Base-by-base conservation (phyloP, 2,113 vertebrate species). In the Columbina picui region DNA sequence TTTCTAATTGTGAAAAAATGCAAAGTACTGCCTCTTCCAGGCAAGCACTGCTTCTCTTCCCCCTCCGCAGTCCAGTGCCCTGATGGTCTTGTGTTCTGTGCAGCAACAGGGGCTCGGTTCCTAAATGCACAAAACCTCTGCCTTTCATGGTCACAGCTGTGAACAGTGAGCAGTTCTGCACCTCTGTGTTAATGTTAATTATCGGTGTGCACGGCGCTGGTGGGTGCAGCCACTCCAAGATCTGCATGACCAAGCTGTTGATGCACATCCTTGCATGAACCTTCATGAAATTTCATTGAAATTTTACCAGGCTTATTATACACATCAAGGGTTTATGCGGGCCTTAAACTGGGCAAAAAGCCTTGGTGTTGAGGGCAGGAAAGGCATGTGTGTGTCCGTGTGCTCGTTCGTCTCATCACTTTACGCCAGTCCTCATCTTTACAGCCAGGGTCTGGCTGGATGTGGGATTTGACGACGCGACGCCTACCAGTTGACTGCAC, bases 1-100 rank as follows among this genome's bases (percentile, higher is more conserved):
- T 92, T 95, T 95, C 32, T 95, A 69, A 75, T 49, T 56, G 53
- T 90, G 38, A 91, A 90, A 90, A 89, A 82, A 59, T n/a, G n/a
- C 39, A 16, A 70, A 79, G 10, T 79, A 14, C 30, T 41, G 13
- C n/a, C 68, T 91, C 53, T 92, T 88, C 29, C 50, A 87, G n/a
- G 41, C 47, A 81, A 77, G 12, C 29, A 39, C 10, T 34, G 25
- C 68, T 87, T 70, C 36, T 92, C 52, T 65, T 77, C 25, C 9
- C 10, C 1, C 10, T 45, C 34, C 0, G 1, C 19, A 14, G 43
- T 69, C 70, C 0, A 1, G 23, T 70, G 50, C 22, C 34, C 45
- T 25, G 18, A 19, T 45, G 63, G 67, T 82, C 56, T 61, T 41
- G 6, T 68, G 43, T 65, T 91, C 26, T 41, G 19, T 34, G 21